phyloP scores from a whole-genome alignment of 2,113 vertebrate genomes.

The Sigmodon hispidus region DNA sequence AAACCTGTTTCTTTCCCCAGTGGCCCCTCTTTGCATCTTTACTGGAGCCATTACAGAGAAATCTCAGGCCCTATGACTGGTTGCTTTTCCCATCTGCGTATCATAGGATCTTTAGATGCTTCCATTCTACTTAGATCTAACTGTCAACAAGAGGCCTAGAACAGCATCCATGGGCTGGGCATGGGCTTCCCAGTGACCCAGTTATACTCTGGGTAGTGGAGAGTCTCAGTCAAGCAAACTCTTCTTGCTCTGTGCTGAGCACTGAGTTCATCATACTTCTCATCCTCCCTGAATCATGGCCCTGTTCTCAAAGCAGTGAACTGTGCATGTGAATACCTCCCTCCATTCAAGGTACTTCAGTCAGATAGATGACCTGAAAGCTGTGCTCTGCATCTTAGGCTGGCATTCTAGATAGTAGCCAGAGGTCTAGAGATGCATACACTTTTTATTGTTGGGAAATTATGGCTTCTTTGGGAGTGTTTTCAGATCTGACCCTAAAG shows the following conservation, averaged over 20 bases:
- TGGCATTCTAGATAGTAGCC: background rate
- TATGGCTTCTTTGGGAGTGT: background rate
- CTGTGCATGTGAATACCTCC: too few relatives aligned
- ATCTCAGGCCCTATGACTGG: accelerated
- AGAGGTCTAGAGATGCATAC: background rate
- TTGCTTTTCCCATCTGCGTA: background rate
- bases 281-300: background rate
- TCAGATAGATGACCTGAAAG: background rate
- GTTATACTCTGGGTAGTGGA: background rate
- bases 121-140: background rate
- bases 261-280: accelerated
- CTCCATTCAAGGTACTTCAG: background rate
- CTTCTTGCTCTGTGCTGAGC: background rate
- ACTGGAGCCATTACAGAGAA: background rate
- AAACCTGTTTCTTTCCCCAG: accelerated
- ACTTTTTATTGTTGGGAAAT: background rate
- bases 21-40: background rate
- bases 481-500: background rate
- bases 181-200: background rate
- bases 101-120: background rate
- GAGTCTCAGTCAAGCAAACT: background rate
- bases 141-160: background rate
- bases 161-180: background rate
- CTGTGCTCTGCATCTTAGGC: background rate
- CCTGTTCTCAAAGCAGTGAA: background rate